These are phyloP conservation scores for Sphaerophoria taeniata DNA, from an alignment of 2,888 invertebrate genomes.

Conservation along the genomic window DNA sequence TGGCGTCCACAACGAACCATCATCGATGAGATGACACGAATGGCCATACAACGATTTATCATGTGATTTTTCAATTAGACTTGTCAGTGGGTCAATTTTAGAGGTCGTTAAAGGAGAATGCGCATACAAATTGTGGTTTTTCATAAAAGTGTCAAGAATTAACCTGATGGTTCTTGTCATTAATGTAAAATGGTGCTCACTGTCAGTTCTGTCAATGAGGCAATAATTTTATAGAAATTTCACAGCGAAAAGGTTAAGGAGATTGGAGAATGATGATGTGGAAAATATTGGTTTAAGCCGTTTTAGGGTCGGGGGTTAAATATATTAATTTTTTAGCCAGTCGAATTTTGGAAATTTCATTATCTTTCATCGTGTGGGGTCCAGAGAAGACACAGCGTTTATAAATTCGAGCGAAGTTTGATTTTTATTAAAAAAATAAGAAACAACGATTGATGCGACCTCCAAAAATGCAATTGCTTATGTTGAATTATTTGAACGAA, in stretches of 20 bases:
- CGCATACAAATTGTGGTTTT: constrained; percentile 9
- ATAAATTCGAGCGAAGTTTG: too few relatives aligned
- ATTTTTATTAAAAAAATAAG: too few relatives aligned
- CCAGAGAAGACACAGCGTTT: too few relatives aligned
- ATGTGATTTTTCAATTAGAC: constrained; percentile 68
- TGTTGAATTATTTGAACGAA: too few relatives aligned
- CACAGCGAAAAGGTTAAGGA: not conserved
- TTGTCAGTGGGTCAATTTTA: constrained; percentile 38
- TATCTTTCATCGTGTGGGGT: too few relatives aligned
- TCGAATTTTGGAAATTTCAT: too few relatives aligned
- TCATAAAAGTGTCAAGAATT: constrained; percentile 42
- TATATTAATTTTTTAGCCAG: too few relatives aligned
- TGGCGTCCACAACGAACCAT: constrained; percentile 5
- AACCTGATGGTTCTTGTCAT: constrained; percentile 25
- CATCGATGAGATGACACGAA: constrained; percentile 35
- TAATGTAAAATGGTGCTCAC: constrained; percentile 48
- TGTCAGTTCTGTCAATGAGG: constrained; percentile 57
- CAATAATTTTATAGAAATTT: constrained; percentile 14
- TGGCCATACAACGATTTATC: constrained; percentile 57
- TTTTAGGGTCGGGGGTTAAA: too few relatives aligned
- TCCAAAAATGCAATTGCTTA: too few relatives aligned
- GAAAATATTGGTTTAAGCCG: not conserved
- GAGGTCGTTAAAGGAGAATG: constrained; percentile 27
- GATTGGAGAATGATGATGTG: not conserved
- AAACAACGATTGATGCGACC: too few relatives aligned